phyloP scores from a whole-genome alignment of 2,888 invertebrate species.

The Elmis aenea region DNA sequence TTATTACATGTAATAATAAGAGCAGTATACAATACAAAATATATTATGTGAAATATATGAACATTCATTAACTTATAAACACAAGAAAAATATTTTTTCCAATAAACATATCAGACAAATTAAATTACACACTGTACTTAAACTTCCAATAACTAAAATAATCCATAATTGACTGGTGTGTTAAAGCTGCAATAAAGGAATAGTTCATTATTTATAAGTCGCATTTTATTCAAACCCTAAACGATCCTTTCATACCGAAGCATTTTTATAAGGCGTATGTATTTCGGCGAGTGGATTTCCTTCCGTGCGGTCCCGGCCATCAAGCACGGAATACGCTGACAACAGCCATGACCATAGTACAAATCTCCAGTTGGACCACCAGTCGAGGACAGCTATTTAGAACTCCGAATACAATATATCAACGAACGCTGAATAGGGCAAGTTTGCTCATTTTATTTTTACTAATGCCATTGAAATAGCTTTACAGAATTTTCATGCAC shows the following conservation, averaged over 20 bases:
- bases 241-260: constrained; percentile 30
- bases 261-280: no score
- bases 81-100: constrained; percentile 23
- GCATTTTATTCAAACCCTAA: constrained; percentile 3
- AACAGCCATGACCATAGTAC: constrained; percentile 37
- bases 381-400: constrained; percentile 37
- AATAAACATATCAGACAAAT: constrained; percentile 35
- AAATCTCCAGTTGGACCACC: constrained; percentile 42
- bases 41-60: constrained; percentile 20
- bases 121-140: constrained; percentile 27
- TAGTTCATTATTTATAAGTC: constrained; percentile 46
- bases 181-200: constrained; percentile 48
- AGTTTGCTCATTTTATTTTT: constrained; percentile 7
- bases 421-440: constrained; percentile 11
- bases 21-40: constrained; percentile 29
- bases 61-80: constrained; percentile 14
- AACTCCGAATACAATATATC: constrained; percentile 34
- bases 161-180: constrained; percentile 38
- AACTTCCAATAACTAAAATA: constrained; percentile 22
- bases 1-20: constrained; percentile 40
- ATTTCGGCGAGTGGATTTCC: no score
- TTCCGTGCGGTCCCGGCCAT: constrained; percentile 34
- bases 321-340: constrained; percentile 38
- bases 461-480: no score
- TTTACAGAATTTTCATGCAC: no score